Evolutionary conservation across 1,140 invertebrate genomes (phyloP), one percentile per base, ranked within the genome.

Genomic region (Dinothrombium tinctorium): DNA sequence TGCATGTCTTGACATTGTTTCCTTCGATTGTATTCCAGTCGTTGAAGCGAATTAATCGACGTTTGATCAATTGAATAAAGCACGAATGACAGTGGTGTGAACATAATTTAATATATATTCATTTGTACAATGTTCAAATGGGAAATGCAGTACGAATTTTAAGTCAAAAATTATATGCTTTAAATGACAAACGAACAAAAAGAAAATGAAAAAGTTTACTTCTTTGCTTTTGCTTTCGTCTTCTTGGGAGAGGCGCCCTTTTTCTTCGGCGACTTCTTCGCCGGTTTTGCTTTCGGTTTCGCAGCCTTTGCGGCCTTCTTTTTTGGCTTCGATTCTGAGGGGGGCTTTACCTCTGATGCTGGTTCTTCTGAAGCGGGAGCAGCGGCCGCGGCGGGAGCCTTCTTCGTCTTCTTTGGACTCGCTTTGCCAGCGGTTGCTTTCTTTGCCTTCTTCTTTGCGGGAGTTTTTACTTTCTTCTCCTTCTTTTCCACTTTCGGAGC

Each of bases 231-330:
- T 25, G 44, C 33, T 25, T 45, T 37, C 25, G 21, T 37, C 11
- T 25, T 33, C 29, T 45, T 45, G n/a, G 46, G 44, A 14, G 40
- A 24, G 17, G 42, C 46, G n/a, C 42, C 25, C 37, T 44, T 41
- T 29, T 47, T 47, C 8, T 26, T n/a, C 22, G 25, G 39, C 14
- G 42, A 20, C 9, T n/a, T 45, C 31, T 44, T 44, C 33, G 40
- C n/a, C 12, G 28, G 28, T 31, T 41, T 41, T 14, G 26, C 39
- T 17, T 44, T 44, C 33, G 40, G 24, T 24, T 17, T 24, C 15
- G 22, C 21, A 17, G 37, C 20, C 12, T 40, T 37, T 20, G 33
- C 36, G 26, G 25, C 22, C 28, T 22, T 43, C 11, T 21, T 29
- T 15, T 40, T 40, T 19, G 45, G 28, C 35, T 46, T 46, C 19